Evolutionary conservation across 1,140 invertebrate species (phyloP).

Genomic region (Leguminivora glycinivorella): DNA sequence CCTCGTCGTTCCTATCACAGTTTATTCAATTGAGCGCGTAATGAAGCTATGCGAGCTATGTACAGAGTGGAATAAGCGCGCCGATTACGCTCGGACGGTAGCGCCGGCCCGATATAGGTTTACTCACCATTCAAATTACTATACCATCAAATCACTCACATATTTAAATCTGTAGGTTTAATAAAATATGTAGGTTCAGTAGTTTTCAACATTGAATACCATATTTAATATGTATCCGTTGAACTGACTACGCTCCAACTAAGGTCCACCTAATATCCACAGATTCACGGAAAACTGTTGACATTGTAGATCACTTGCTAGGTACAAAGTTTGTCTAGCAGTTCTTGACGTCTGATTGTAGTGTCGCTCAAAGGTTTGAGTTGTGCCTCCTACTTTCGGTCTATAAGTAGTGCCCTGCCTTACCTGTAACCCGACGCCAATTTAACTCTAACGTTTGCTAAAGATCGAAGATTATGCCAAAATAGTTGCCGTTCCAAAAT

Average conservation of each 20-base stretch:
- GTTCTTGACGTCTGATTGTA: too few relatives aligned
- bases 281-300: too few relatives aligned
- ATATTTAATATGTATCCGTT: too few relatives aligned
- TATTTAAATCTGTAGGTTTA: too few relatives aligned
- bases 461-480: constrained; percentile 42
- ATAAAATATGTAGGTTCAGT: too few relatives aligned
- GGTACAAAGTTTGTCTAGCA: too few relatives aligned
- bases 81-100: constrained; percentile 31
- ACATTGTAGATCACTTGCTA: too few relatives aligned
- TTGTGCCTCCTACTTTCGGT: too few relatives aligned
- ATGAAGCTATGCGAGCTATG: constrained; percentile 74
- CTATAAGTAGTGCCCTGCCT: constrained; percentile 6
- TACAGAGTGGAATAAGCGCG: constrained; percentile 55
- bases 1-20: constrained; percentile 77
- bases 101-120: constrained; percentile 34
- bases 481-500: constrained; percentile 33
- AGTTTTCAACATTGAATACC: too few relatives aligned
- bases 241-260: too few relatives aligned
- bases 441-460: constrained; percentile 27
- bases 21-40: constrained; percentile 78
- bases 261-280: too few relatives aligned
- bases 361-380: too few relatives aligned
- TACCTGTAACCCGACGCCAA: constrained; percentile 17
- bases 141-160: neutral
- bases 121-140: constrained; percentile 29